These are phyloP conservation scores for Pachypanchax playfairii DNA, from an alignment of 2,113 vertebrate species.

Conservation along the genomic window DNA sequence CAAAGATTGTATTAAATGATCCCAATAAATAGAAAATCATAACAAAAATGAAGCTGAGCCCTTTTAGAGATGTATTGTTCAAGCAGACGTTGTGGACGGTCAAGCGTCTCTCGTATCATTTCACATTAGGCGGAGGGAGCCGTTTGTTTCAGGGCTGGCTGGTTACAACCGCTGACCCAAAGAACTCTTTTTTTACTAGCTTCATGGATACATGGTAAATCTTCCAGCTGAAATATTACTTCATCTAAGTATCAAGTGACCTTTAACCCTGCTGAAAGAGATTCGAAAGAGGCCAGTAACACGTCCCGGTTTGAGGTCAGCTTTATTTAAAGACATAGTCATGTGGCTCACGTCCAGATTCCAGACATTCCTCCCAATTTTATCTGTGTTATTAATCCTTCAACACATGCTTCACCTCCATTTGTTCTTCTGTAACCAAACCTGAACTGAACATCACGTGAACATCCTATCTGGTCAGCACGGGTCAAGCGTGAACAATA, in stretches of 20 bases:
- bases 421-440: slow-evolving; percentile 17
- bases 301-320: too few species aligned
- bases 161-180: slow-evolving; percentile 43
- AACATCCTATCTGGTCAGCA: slow-evolving; percentile 31
- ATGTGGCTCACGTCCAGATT: neutral
- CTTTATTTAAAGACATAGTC: too few species aligned
- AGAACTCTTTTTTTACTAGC: too few species aligned
- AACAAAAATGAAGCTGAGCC: too few species aligned
- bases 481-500: slow-evolving; percentile 52
- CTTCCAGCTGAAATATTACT: too few species aligned
- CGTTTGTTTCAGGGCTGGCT: neutral
- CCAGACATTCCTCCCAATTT: neutral
- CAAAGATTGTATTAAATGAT: too few species aligned
- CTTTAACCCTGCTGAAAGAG: too few species aligned
- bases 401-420: neutral
- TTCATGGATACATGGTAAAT: too few species aligned
- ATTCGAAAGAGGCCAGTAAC: too few species aligned
- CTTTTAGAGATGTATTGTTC: too few species aligned
- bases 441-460: slow-evolving; percentile 9
- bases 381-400: neutral
- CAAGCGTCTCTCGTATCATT: neutral
- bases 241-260: too few species aligned
- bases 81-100: neutral
- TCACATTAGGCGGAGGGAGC: neutral
- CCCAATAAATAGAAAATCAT: too few species aligned